Evolutionary conservation across 2,888 invertebrate genomes (phyloP).

Genomic region (Drosophila rubida): DNA sequence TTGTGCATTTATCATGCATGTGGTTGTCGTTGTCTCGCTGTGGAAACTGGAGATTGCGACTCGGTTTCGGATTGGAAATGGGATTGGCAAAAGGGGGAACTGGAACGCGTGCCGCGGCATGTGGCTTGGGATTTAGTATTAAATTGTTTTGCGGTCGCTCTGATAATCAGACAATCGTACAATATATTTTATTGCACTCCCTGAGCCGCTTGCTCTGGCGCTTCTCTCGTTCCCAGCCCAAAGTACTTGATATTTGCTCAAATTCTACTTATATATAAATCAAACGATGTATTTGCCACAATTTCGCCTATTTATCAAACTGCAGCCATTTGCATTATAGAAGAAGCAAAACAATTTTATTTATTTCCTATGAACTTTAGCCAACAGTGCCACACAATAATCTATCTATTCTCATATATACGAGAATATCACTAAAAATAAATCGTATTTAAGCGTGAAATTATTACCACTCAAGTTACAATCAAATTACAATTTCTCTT

Average conservation of each 20-base stretch:
- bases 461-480: too few species aligned
- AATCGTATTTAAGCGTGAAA: too few species aligned
- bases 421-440: too few species aligned
- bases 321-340: too few species aligned
- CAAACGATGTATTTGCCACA: conserved; percentile 64
- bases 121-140: conserved; percentile 80
- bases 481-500: too few species aligned
- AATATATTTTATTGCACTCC: conserved; percentile 70
- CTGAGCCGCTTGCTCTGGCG: not conserved
- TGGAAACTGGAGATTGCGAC: conserved; percentile 18
- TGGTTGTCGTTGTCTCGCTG: conserved; percentile 24
- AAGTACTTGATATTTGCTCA: conserved; percentile 35
- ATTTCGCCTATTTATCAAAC: too few species aligned
- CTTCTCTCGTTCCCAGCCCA: not conserved
- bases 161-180: conserved; percentile 77
- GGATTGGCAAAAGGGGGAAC: conserved; percentile 14
- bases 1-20: conserved; percentile 79
- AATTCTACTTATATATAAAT: conserved; percentile 66
- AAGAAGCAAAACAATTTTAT: too few species aligned
- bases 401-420: too few species aligned
- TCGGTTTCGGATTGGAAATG: conserved; percentile 23
- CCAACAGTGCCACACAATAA: too few species aligned
- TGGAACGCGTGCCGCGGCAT: conserved; percentile 73
- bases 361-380: too few species aligned
- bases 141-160: conserved; percentile 79